A percentile compares a stretch with the other conserved stretches of the same genome.
Evolutionary conservation across 2,797 vertebrate species (phyloP).

Genomic region (Discoglossus pictus): DNA sequence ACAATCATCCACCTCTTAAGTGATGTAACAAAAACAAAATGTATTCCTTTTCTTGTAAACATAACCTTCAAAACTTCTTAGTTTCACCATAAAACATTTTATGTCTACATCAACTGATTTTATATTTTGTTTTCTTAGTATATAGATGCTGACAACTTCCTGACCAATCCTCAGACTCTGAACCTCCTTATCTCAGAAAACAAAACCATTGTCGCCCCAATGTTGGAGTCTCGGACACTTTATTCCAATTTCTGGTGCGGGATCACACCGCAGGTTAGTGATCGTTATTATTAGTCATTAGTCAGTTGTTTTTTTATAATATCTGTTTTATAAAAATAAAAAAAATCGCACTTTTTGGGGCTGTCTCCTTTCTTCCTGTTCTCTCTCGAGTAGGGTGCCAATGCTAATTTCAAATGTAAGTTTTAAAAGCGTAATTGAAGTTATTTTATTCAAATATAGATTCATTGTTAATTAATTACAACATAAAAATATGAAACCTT

Average conservation of each 20-base stretch:
- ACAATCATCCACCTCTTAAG: neutral
- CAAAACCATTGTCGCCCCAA: conserved; percentile 87
- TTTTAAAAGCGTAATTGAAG: too few relatives aligned
- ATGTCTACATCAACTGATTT: neutral
- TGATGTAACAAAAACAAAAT: neutral
- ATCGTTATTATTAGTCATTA: neutral
- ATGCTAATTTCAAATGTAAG: too few relatives aligned
- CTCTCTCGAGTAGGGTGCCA: too few relatives aligned
- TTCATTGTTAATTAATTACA: too few relatives aligned
- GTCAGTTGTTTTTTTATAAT: neutral
- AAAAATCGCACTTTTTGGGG: too few relatives aligned
- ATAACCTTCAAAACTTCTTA: too few relatives aligned
- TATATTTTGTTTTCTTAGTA: conserved; percentile 71
- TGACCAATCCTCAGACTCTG: conserved; percentile 88
- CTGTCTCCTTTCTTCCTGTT: too few relatives aligned
- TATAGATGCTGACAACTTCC: conserved; percentile 89
- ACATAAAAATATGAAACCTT: too few relatives aligned
- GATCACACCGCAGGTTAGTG: conserved; percentile 91
- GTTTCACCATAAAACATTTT: conserved; percentile 20
- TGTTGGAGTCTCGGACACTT: conserved; percentile 91
- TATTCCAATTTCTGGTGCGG: conserved; percentile 99
- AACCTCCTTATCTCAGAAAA: conserved; percentile 91
- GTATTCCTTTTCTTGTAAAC: neutral
- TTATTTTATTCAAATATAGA: too few relatives aligned
- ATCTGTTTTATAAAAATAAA: too few relatives aligned